A percentile compares a stretch with the other conserved stretches of the same genome.
These are phyloP conservation scores for Leptopterna dolabrata DNA, from an alignment of 2,888 invertebrate genomes.

Conservation along the genomic window DNA sequence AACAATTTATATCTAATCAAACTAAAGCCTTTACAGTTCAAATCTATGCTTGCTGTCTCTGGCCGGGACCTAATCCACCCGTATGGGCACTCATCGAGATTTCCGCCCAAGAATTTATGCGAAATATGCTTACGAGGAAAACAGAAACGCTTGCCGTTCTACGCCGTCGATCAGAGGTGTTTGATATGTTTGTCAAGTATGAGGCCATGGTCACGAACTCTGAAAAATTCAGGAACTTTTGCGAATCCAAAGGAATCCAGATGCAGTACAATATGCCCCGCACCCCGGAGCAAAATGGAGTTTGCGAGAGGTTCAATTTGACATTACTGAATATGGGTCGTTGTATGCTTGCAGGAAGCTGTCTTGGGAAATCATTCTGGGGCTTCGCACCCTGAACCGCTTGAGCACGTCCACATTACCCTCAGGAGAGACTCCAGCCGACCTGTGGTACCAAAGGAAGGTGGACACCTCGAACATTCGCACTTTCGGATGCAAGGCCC, in stretches of 20 bases:
- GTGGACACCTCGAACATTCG: conserved; percentile 32
- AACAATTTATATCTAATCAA: background rate
- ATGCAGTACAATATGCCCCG: conserved; percentile 62
- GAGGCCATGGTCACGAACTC: conserved; percentile 50
- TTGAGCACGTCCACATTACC: background rate
- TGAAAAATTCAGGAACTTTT: conserved; percentile 61
- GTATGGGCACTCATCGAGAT: conserved; percentile 20
- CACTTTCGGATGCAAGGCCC: background rate
- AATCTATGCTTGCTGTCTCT: background rate
- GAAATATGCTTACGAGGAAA: conserved; percentile 28
- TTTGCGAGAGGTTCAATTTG: conserved; percentile 63
- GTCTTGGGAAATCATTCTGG: conserved; percentile 61
- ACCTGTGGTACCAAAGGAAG: conserved; percentile 45
- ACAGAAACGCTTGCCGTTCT: background rate
- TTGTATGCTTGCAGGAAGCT: conserved; percentile 61
- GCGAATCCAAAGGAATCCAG: conserved; percentile 61
- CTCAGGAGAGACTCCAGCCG: conserved; percentile 52
- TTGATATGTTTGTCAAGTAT: background rate
- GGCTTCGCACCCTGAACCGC: conserved; percentile 61
- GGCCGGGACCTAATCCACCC: conserved; percentile 1
- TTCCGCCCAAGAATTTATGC: background rate
- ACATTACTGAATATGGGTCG: conserved; percentile 63
- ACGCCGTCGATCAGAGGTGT: conserved; percentile 61
- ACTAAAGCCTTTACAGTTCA: background rate
- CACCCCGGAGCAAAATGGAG: conserved; percentile 64